Conservation (phyloP, 2,888 invertebrate genomes). For the Phymatocera aterrima region DNA sequence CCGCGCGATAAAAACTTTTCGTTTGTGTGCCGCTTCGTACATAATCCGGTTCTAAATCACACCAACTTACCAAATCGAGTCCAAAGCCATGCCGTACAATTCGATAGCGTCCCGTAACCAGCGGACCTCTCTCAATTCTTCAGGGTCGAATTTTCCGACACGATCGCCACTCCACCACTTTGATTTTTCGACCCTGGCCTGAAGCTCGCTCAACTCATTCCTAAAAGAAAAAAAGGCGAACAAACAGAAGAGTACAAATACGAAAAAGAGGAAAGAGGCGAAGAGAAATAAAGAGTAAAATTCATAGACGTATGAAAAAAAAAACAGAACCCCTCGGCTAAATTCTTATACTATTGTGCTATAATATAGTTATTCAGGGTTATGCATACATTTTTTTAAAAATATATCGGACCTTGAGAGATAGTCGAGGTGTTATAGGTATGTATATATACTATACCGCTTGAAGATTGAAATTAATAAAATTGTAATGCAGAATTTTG, state of each 20-base stretch:
- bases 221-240: conserved; percentile 53
- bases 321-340: too few species aligned
- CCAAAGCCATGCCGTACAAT: conserved; percentile 63
- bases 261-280: too few species aligned
- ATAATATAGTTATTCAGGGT: too few species aligned
- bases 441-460: too few species aligned
- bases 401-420: too few species aligned
- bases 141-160: conserved; percentile 61
- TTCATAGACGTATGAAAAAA: too few species aligned
- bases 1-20: not conserved
- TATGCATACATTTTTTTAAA: too few species aligned
- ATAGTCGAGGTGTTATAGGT: too few species aligned
- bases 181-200: conserved; percentile 63
- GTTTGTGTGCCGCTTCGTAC: not conserved
- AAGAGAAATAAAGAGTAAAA: not conserved
- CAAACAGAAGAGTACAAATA: not conserved
- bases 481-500: too few species aligned
- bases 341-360: too few species aligned
- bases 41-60: not conserved
- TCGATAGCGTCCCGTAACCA: conserved; percentile 67
- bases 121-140: conserved; percentile 64
- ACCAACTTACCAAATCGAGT: conserved; percentile 63
- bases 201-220: conserved; percentile 61
- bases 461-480: too few species aligned
- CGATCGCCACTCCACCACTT: conserved; percentile 63